Evolutionary conservation across 2,888 invertebrate genomes (phyloP).

Genomic region (Chydorus sphaericus): DNA sequence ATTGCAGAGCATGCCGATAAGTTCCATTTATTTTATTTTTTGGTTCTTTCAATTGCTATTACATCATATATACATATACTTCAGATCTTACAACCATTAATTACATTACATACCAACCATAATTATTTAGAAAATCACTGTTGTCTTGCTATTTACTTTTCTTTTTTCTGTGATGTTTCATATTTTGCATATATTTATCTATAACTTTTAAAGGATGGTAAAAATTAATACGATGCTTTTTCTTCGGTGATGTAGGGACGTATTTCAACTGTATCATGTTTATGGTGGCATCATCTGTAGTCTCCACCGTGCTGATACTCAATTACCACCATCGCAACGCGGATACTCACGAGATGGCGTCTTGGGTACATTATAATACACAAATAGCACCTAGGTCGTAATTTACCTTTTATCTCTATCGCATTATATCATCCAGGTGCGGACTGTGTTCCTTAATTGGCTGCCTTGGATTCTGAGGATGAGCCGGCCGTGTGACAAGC

Average conservation of each 20-base stretch:
- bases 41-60: too few relatives aligned
- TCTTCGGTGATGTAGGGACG: constrained; percentile 67
- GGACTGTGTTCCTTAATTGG: constrained; percentile 88
- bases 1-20: not conserved
- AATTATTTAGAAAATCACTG: too few relatives aligned
- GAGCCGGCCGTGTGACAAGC: constrained; percentile 51
- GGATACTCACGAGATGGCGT: constrained; percentile 93
- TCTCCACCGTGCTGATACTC: constrained; percentile 91
- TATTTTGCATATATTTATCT: too few relatives aligned
- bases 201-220: too few relatives aligned
- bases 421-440: constrained; percentile 43
- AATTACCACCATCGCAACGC: constrained; percentile 96
- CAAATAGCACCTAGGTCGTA: too few relatives aligned
- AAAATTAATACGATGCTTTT: too few relatives aligned
- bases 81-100: constrained; percentile 4
- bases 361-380: constrained; percentile 47
- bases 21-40: too few relatives aligned
- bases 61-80: too few relatives aligned
- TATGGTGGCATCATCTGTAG: constrained; percentile 96
- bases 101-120: too few relatives aligned
- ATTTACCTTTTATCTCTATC: not conserved
- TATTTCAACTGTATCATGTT: constrained; percentile 99
- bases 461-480: constrained; percentile 92
- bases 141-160: too few relatives aligned
- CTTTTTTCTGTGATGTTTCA: too few relatives aligned